Base-by-base conservation (phyloP, 2,797 vertebrate genomes). In the Siniperca undulata region DNA sequence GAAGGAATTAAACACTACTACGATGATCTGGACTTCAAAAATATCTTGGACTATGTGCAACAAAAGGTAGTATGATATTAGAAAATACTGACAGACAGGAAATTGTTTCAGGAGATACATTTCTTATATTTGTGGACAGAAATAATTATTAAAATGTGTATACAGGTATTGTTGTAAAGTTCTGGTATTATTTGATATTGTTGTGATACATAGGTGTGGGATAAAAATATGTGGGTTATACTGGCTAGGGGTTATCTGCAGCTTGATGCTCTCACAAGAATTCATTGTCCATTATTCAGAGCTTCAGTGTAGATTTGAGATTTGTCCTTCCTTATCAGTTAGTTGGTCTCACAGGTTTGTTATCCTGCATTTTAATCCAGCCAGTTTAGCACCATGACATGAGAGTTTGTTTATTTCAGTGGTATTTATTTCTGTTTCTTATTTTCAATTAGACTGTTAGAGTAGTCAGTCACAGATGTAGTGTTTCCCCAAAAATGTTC, bases 1-100 rank as follows among this genome's bases (percentile, higher is more conserved):
- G 97, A 96, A 86, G 97, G 97, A 59, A 97, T 98, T 36, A 96
- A 97, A 60, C 97, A 98, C 92, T 98, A 98, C 85, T 98, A 98
- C 0, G 97, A 98, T 0, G 97, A 98, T 81, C 95, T 98, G 80
- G 97, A 98, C 95, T 98, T 98, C 92, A 98, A 98, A 90, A 98
- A 98, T 82, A 97, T 98, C 90, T 78, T 98, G 95, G 97, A 98
- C 89, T 97, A 97, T 2, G 96, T 98, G 30, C 97, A 98, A 44
- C 87, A 96, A 80, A 98, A 97, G 97, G 97, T 98, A 88, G 0
- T 30, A 10, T 27, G 30, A 19, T 13, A 22, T 66, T 42, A n/a
- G 5, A 58, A 22, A 24, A 59, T 20, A 0, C 34, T 7, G 12
- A 46, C 24, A 30, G 2, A 74, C 0, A 12, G 50, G 38, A 14